phyloP scores from a whole-genome alignment of 2,797 vertebrate genomes.

The Protonibea diacanthus region DNA sequence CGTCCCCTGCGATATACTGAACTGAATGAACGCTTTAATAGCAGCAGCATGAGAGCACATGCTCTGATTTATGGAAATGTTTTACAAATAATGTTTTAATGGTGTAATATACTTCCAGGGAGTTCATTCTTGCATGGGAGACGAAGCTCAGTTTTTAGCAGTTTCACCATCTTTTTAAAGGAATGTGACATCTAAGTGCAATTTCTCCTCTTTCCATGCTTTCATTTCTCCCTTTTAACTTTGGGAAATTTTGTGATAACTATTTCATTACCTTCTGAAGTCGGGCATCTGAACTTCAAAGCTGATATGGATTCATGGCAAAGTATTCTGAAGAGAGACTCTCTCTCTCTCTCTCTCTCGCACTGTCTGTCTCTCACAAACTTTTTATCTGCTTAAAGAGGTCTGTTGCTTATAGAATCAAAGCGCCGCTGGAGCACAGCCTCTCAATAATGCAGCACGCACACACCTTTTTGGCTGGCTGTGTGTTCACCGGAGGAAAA shows the following conservation, averaged over 20 bases:
- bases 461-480: slow-evolving; percentile 48
- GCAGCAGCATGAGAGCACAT: neutral
- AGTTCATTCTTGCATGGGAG: slow-evolving; percentile 34
- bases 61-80: slow-evolving; percentile 45
- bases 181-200: slow-evolving; percentile 54
- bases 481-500: slow-evolving; percentile 34
- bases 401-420: slow-evolving; percentile 72
- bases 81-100: slow-evolving; percentile 55
- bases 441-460: slow-evolving; percentile 74
- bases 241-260: slow-evolving; percentile 67
- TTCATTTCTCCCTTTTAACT: slow-evolving; percentile 67
- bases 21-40: slow-evolving; percentile 31
- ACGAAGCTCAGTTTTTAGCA: slow-evolving; percentile 21
- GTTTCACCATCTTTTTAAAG: slow-evolving; percentile 43
- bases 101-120: slow-evolving; percentile 24
- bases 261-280: slow-evolving; percentile 75
- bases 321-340: slow-evolving; percentile 56
- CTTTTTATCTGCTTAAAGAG: slow-evolving; percentile 67
- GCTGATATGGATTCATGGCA: slow-evolving; percentile 66
- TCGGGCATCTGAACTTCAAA: slow-evolving; percentile 68
- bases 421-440: slow-evolving; percentile 55
- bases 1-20: neutral
- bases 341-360: slow-evolving; percentile 12
- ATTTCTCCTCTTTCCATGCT: slow-evolving; percentile 41
- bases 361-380: slow-evolving; percentile 25